Evolutionary conservation across 2,113 vertebrate species (phyloP).

Genomic region (Macrotus californicus): DNA sequence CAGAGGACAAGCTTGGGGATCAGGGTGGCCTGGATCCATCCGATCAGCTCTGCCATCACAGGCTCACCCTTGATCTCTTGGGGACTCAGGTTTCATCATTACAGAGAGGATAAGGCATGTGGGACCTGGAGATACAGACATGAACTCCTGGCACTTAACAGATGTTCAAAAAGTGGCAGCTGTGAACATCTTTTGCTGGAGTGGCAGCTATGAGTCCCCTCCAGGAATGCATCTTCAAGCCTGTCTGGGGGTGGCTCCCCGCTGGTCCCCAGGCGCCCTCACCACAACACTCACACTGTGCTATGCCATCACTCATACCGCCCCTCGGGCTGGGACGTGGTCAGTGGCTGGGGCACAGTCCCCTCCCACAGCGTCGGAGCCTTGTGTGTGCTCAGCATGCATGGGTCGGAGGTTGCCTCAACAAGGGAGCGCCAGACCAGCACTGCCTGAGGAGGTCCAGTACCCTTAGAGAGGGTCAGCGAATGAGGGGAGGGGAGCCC

Average conservation of each 20-base stretch:
- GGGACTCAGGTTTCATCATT: not conserved
- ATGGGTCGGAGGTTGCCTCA: not conserved
- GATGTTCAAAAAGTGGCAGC: not conserved
- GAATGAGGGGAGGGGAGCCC: not conserved
- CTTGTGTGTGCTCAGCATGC: not conserved
- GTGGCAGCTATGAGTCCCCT: accelerated
- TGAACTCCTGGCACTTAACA: not conserved
- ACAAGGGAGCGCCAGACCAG: accelerated
- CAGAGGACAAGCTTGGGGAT: no score
- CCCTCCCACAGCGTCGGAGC: accelerated
- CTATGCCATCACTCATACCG: accelerated
- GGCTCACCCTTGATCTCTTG: not conserved
- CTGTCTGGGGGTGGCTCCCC: no score
- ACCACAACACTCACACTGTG: accelerated
- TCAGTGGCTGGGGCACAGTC: not conserved
- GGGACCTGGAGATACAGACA: not conserved
- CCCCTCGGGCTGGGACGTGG: not conserved
- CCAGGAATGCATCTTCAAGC: not conserved
- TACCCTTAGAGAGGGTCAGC: not conserved
- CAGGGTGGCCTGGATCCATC: not conserved
- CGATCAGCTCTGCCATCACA: not conserved
- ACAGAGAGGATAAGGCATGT: not conserved
- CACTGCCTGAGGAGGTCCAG: not conserved
- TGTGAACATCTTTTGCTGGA: not conserved
- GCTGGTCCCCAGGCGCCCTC: not conserved